These are phyloP conservation scores for Echinometra lucunter DNA, from an alignment of 53 echinoderm and acorn worm genomes.

Conservation along the genomic window DNA sequence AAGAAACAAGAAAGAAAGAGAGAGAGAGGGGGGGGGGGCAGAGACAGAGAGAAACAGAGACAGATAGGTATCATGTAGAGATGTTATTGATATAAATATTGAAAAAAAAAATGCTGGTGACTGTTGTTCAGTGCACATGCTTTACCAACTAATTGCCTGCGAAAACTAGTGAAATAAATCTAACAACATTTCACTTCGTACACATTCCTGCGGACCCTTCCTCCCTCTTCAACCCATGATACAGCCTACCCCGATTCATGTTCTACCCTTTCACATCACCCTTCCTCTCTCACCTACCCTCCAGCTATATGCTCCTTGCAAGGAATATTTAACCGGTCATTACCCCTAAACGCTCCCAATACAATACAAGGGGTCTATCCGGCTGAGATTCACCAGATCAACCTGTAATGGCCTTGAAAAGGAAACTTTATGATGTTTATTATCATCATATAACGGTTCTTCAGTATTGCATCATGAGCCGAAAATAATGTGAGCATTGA, in stretches of 20 bases:
- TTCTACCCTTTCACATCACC: neutral
- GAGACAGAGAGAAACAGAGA: too few species aligned
- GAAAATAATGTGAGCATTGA: too few species aligned
- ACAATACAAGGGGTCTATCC: constrained; percentile 17
- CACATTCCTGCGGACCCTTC: neutral
- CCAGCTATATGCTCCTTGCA: neutral
- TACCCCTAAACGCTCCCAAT: neutral
- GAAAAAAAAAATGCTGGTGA: too few species aligned
- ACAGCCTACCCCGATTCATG: neutral
- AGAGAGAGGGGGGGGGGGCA: neutral
- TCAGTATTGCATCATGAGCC: neutral
- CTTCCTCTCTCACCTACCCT: neutral
- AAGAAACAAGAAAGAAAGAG: neutral
- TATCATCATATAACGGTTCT: neutral
- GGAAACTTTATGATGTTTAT: neutral
- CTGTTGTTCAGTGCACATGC: too few species aligned
- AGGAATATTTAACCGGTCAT: constrained; percentile 22
- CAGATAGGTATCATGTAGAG: too few species aligned
- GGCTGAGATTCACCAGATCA: neutral
- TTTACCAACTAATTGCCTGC: too few species aligned
- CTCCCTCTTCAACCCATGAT: neutral
- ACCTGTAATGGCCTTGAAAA: neutral
- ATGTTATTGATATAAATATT: too few species aligned
- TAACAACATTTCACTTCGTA: too few species aligned
- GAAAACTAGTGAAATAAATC: too few species aligned